Percentiles rank a stretch among this genome's conserved stretches.
These are phyloP conservation scores for Poeciliopsis infans DNA, from an alignment of 2,797 vertebrate genomes.

Conservation along the genomic window DNA sequence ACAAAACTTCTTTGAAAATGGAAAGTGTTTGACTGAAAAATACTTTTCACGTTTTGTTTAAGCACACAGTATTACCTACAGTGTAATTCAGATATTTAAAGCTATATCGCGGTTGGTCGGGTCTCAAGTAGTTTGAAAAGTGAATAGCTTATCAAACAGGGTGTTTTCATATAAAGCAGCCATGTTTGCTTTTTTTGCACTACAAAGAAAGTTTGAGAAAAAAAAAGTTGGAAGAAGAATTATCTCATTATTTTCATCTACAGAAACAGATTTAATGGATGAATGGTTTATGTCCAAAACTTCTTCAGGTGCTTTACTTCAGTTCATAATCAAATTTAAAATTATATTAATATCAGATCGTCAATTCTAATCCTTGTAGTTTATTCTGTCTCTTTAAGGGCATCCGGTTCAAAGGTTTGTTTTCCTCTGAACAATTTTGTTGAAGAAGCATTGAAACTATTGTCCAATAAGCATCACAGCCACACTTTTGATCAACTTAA, in stretches of 20 bases:
- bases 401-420: background rate
- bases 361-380: background rate
- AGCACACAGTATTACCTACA: conserved; percentile 28
- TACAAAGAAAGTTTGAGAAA: conserved; percentile 27
- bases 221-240: conserved; percentile 3
- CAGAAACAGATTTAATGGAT: background rate
- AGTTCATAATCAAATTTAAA: background rate
- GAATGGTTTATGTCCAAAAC: background rate
- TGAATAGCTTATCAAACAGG: conserved; percentile 54
- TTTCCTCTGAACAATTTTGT: background rate
- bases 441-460: background rate
- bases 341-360: no score
- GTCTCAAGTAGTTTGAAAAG: conserved; percentile 12
- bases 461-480: background rate
- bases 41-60: conserved; percentile 60
- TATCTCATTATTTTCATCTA: background rate
- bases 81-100: conserved; percentile 47
- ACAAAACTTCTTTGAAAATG: conserved; percentile 7
- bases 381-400: background rate
- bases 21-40: conserved; percentile 20
- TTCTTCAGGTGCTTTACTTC: background rate
- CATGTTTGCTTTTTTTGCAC: conserved; percentile 59
- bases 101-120: conserved; percentile 28
- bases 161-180: conserved; percentile 41
- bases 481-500: background rate